Evolutionary conservation across 2,888 invertebrate genomes (phyloP), one percentile per base, ranked within the genome.

Genomic region (Tenthredo livida): DNA sequence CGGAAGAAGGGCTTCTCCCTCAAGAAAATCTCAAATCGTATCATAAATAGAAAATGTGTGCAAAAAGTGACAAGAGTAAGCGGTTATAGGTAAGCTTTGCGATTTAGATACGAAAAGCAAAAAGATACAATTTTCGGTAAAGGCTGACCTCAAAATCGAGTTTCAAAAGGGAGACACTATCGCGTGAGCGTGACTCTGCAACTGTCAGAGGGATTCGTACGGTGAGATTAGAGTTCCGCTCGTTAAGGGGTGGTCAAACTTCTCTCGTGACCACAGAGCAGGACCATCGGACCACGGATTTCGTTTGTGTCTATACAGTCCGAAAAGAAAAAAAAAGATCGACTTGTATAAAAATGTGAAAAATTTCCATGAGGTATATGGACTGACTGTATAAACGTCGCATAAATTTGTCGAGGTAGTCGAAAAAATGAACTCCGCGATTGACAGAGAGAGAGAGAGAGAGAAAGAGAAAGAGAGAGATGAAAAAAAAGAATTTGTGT

Each of bases 161-260:
- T 54, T 54, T 54, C n/a, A 67, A 33, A 67, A 67, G 29, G 33
- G 29, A 61, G 25, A 67, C 17, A 33, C 67, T 67, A 50, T 61
- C 50, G 50, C 77, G 77, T 61, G 37, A 25, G 61, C 80, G 80
- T 80, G 61, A 80, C 80, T 80, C 58, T 80, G 58, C 58, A 80
- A 80, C 80, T 80, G 80, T 80, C 80, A 37, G 37, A 61, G 61
- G 80, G 58, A 80, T 80, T 80, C 80, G 61, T 7, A 37, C 80
- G 37, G 61, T 40, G 80, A 80, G 80, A 80, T 80, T 80, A 80
- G 61, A 80, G 80, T 80, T 80, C 61, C 40, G 58, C 40, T 80
- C 80, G 80, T 80, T 80, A 80, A 29, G n/a, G 61, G 25, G 10
- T 50, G 77, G 50, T 80, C 80, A 80, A 80, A 80, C 40, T 80